A percentile compares a stretch with the other conserved stretches of the same genome.
Evolutionary conservation across 2,888 invertebrate species (phyloP).

Genomic region (Xestia xanthographa): DNA sequence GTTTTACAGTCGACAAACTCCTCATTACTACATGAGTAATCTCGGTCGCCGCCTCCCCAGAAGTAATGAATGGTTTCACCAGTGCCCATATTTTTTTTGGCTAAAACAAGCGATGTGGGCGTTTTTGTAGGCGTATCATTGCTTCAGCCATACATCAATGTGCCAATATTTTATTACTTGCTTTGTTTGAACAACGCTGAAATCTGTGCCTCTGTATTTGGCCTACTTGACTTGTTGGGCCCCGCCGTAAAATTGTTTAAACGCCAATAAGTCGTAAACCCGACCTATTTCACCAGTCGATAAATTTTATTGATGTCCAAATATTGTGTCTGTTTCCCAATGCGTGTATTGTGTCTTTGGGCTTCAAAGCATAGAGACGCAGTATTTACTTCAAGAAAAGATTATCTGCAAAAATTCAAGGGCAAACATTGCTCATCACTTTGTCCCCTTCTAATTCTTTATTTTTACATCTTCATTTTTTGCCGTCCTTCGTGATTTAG

Average conservation of each 20-base stretch:
- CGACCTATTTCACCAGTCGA: constrained; percentile 42
- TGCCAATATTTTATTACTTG: constrained; percentile 67
- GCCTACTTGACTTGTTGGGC: constrained; percentile 48
- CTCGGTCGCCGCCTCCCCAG: constrained; percentile 41
- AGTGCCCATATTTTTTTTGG: constrained; percentile 61
- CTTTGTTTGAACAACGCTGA: constrained; percentile 63
- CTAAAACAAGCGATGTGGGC: constrained; percentile 59
- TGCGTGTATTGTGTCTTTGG: constrained; percentile 31
- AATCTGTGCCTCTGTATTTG: constrained; percentile 62
- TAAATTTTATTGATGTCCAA: constrained; percentile 58
- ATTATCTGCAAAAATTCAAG: constrained; percentile 11
- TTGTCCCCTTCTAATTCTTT: constrained; percentile 7
- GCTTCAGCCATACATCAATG: constrained; percentile 56
- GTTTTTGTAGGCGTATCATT: constrained; percentile 67
- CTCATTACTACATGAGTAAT: constrained; percentile 55
- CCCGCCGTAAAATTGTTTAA: constrained; percentile 52
- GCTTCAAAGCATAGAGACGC: not conserved
- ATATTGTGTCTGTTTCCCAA: constrained; percentile 34
- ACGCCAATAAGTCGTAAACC: constrained; percentile 59
- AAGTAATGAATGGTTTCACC: constrained; percentile 51
- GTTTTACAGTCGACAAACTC: constrained; percentile 33
- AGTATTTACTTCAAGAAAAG: constrained; percentile 30
- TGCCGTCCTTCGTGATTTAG: not conserved
- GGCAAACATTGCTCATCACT: constrained; percentile 15
- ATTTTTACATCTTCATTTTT: not conserved